Evolutionary conservation across 2,888 invertebrate genomes (phyloP), one percentile per base, ranked within the genome.

Genomic region (Atrina japonica): DNA sequence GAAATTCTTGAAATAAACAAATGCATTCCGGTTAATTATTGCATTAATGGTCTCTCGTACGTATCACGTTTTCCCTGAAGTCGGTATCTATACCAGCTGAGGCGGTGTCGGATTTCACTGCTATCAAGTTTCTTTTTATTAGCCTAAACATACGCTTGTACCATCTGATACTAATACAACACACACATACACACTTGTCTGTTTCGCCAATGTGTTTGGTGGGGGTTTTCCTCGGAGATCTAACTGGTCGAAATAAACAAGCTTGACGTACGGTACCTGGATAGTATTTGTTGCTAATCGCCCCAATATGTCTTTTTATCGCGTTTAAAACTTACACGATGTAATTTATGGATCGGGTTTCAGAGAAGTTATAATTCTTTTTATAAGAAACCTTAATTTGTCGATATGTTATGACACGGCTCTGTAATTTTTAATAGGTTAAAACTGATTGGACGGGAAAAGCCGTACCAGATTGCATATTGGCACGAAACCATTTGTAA

Each of bases 131-230:
- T 23, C 69, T 25, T 45, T 69, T 69, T 69, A 69, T 64, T 63
- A 69, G 29, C 63, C 41, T 41, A 58, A 69, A 58, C 69, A 69
- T 58, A 69, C 63, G 69, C 50, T 30, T 9, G 45, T 49, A 56
- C 56, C 69, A 69, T 69, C 63, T 69, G 69, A 69, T 63, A 63
- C 69, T 43, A 69, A 63, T 69, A n/a, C n/a, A n/a, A n/a, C 53
- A 23, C 16, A 30, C 40, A 35, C 50, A 50, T 18, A 40, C 11
- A 30, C 50, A 18, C 23, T 30, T 49, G 40, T 52, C 50, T 30
- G 29, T 30, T 55, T 35, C 35, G 35, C 35, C 11, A 35, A 11
- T 7, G 35, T 35, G 11, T 35, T 5, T 35, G 35, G 35, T 35
- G 9, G 14, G 9, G 41, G 9, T 11, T 41, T 41, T 14, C 9